Percentiles rank a stretch among this genome's conserved stretches.
Evolutionary conservation across 2,797 vertebrate genomes (phyloP).

Genomic region (Takifugu rubripes): DNA sequence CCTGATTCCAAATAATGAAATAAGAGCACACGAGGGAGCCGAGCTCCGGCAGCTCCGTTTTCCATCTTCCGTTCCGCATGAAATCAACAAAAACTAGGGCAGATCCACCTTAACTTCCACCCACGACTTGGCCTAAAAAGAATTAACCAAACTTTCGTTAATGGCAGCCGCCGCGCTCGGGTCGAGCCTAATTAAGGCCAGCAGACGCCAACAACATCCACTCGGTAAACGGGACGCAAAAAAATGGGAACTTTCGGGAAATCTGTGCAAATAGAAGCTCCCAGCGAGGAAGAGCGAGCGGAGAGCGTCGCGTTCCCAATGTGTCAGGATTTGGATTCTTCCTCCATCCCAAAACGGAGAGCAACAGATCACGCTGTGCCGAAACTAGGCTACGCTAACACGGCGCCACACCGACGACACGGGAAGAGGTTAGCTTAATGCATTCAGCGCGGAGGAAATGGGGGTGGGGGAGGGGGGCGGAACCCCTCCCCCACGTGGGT

Average conservation of each 20-base stretch:
- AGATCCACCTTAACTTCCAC: background rate
- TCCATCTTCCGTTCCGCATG: background rate
- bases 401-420: slow-evolving; percentile 46
- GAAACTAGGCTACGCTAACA: slow-evolving; percentile 67
- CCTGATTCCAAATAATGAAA: no score
- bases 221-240: slow-evolving; percentile 2
- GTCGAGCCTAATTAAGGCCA: slow-evolving; percentile 35
- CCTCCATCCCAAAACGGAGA: slow-evolving; percentile 50
- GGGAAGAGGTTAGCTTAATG: slow-evolving; percentile 56
- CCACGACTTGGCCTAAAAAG: slow-evolving; percentile 5
- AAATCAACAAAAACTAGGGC: background rate
- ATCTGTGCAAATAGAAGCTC: slow-evolving; percentile 46
- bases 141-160: slow-evolving; percentile 10
- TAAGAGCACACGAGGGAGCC: no score
- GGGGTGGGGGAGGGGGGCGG: background rate
- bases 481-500: background rate
- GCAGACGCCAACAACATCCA: background rate
- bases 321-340: slow-evolving; percentile 64
- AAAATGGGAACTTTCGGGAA: slow-evolving; percentile 38
- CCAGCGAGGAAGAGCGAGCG: slow-evolving; percentile 26
- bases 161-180: slow-evolving; percentile 2
- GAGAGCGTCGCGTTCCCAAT: slow-evolving; percentile 68
- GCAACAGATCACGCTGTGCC: slow-evolving; percentile 51
- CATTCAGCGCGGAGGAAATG: slow-evolving; percentile 17
- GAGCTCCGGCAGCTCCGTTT: background rate